Conservation (phyloP, 2,888 invertebrate species). For the Philhelius pedissequus region DNA sequence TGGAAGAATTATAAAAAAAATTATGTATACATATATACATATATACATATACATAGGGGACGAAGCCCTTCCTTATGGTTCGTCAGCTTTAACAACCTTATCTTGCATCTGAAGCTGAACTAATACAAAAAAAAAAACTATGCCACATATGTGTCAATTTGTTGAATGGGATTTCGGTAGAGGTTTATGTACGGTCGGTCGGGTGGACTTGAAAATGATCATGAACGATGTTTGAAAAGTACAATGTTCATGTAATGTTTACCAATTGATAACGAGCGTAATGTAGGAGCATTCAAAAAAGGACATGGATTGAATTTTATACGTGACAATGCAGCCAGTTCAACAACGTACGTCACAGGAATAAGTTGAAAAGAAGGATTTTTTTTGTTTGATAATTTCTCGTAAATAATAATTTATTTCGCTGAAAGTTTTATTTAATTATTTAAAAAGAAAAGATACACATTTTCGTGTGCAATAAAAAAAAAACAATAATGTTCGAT, state of each 20-base stretch:
- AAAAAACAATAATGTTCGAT: constrained; percentile 65
- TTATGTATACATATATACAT: too few relatives aligned
- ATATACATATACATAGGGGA: not conserved
- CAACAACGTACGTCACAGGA: constrained; percentile 37
- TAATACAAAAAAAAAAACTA: constrained; percentile 10
- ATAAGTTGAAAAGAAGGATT: not conserved
- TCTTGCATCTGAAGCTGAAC: constrained; percentile 53
- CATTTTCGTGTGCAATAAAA: not conserved
- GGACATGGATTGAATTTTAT: constrained; percentile 42
- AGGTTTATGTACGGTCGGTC: too few relatives aligned
- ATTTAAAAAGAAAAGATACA: not conserved
- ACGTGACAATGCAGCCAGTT: constrained; percentile 27
- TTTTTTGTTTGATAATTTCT: not conserved
- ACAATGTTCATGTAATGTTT: constrained; percentile 18
- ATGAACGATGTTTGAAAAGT: not conserved
- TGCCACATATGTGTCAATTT: constrained; percentile 45
- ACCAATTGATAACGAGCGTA: constrained; percentile 55
- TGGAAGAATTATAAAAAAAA: constrained; percentile 9
- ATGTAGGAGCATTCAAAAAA: constrained; percentile 26
- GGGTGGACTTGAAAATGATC: constrained; percentile 34
- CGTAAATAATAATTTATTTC: not conserved
- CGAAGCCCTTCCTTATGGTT: constrained; percentile 36
- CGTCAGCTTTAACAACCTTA: constrained; percentile 21
- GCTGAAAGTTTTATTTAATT: not conserved
- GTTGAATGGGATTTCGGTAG: constrained; percentile 38